Base-by-base conservation (phyloP, 2,797 vertebrate genomes). In the Synanceia verrucosa region DNA sequence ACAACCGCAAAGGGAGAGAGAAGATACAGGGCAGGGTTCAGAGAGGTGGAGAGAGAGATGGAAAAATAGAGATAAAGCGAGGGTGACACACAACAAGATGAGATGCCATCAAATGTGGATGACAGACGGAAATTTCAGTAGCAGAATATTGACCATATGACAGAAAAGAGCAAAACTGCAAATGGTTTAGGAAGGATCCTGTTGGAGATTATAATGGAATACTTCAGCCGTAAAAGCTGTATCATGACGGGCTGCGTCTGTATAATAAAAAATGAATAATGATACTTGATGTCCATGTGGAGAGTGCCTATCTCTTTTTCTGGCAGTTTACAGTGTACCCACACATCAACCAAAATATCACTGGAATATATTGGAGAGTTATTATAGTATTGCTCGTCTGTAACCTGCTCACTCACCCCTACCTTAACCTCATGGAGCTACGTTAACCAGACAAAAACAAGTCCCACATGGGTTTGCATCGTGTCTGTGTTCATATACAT, bases 1-100 rank as follows among this genome's bases (percentile, higher is more conserved):
- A 67, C 80, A 62, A 79, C 77, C 79, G 44, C 62, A 62, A n/a
- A 62, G 34, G 14, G 48, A 59, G 31, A 53, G 28, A 64, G 59
- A 61, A 56, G 51, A 75, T 26, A 21, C 63, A 53, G n/a, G 41
- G 65, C 6, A 8, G 28, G 12, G 18, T 41, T 18, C 26, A 51
- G 47, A 50, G 52, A 43, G 10, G n/a, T 9, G 9, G 8, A 63
- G 26, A 21, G 53, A 77, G 18, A 66, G 57, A 29, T 11, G 10
- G 6, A 19, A 14, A 48, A 53, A 24, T 19, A 29, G 24, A 50
- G 10, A 52, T 16, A 29, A 21, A 58, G 39, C 50, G 23, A 52
- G 4, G 8, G 36, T 8, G 5, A 37, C 11, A 18, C 34, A 65
- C 12, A 55, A 6, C 48, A 4, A 31, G 33, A 34, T 18, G 14